Evolutionary conservation across 2,888 invertebrate genomes (phyloP).

Genomic region (Thelaira solivaga): DNA sequence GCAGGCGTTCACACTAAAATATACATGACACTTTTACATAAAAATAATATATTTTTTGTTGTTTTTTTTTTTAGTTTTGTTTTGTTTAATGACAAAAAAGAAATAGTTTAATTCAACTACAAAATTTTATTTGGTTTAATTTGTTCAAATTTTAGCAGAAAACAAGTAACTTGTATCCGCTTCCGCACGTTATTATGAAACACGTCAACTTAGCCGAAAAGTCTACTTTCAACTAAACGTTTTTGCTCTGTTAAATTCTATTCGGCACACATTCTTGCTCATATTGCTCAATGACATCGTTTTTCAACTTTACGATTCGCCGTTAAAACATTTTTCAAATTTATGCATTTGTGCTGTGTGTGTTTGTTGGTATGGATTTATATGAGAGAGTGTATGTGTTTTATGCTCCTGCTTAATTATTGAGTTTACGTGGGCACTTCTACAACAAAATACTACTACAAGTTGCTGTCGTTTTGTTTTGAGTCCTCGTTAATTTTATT

Average conservation of each 20-base stretch:
- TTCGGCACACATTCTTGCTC: constrained; percentile 48
- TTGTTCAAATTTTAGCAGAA: no score
- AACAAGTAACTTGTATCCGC: constrained; percentile 45
- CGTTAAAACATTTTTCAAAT: constrained; percentile 56
- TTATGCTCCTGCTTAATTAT: constrained; percentile 3
- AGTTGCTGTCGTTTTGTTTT: constrained; percentile 33
- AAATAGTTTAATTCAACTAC: no score
- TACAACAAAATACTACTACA: constrained; percentile 43
- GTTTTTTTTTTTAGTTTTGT: background rate
- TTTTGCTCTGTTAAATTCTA: constrained; percentile 66
- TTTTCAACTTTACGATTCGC: constrained; percentile 54
- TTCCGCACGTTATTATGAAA: constrained; percentile 69
- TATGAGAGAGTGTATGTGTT: constrained; percentile 11
- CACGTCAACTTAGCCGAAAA: constrained; percentile 75
- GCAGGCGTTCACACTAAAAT: background rate
- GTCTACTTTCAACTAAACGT: constrained; percentile 77
- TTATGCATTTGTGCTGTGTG: constrained; percentile 40
- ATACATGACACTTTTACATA: no score
- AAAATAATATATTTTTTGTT: no score
- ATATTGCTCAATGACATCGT: constrained; percentile 59
- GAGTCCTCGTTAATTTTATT: constrained; percentile 16
- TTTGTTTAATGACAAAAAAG: background rate
- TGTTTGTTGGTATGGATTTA: background rate
- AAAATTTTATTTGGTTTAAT: no score
- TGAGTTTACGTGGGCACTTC: background rate